phyloP scores from a whole-genome alignment of 2,797 vertebrate genomes.

The Neomorphus geoffroyi region DNA sequence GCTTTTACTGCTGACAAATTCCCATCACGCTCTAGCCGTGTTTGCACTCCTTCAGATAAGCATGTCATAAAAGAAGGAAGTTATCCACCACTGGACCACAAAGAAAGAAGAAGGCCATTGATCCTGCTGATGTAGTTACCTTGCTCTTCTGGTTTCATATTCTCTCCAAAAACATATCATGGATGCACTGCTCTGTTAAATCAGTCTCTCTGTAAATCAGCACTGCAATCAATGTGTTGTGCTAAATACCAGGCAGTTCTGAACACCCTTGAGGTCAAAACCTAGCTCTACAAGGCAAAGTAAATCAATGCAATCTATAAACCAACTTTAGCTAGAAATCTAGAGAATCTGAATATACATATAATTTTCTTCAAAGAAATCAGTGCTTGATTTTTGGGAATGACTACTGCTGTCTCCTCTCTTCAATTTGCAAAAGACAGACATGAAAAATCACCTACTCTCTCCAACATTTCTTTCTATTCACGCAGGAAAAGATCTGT shows the following conservation, averaged over 20 bases:
- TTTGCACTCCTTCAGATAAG: background rate
- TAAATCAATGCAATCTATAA: conserved; percentile 56
- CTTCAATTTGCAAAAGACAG: background rate
- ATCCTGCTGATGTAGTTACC: background rate
- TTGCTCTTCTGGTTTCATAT: background rate
- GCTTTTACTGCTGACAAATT: background rate
- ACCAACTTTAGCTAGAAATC: conserved; percentile 41
- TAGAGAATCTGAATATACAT: background rate
- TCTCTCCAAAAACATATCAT: background rate
- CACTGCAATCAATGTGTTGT: conserved; percentile 28
- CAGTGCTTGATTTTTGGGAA: background rate
- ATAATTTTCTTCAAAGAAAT: background rate
- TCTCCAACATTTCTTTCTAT: background rate
- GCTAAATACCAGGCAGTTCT: conserved; percentile 43
- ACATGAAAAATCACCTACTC: conserved; percentile 6
- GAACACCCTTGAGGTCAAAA: conserved; percentile 33
- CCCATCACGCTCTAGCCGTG: background rate
- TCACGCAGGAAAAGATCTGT: background rate
- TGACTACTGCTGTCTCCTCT: background rate
- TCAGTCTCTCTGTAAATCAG: conserved; percentile 29
- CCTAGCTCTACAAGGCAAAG: conserved; percentile 9
- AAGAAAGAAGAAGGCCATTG: background rate
- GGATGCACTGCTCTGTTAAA: background rate
- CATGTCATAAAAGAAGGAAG: background rate
- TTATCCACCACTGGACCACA: background rate